These are phyloP conservation scores for Phyllotreta striolata DNA, from an alignment of 2,888 invertebrate species.

Conservation along the genomic window DNA sequence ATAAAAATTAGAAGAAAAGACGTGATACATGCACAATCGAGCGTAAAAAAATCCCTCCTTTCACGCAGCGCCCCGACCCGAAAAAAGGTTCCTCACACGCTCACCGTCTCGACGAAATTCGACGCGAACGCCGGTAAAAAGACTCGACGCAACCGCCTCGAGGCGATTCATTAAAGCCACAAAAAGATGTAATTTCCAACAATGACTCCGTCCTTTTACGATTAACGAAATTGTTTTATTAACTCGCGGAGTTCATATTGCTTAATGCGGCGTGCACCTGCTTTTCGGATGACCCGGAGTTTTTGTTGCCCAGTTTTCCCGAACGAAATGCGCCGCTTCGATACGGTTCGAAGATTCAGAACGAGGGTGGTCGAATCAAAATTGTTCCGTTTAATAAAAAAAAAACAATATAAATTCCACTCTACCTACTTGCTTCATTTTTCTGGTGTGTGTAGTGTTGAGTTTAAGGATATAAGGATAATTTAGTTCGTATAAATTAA, in stretches of 20 bases:
- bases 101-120: constrained; percentile 21
- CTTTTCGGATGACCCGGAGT: constrained; percentile 35
- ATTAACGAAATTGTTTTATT: constrained; percentile 42
- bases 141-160: constrained; percentile 16
- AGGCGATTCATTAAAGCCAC: constrained; percentile 34
- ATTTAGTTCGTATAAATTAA: too few relatives aligned
- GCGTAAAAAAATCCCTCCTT: constrained; percentile 10
- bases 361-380: too few relatives aligned
- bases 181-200: constrained; percentile 44
- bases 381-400: too few relatives aligned
- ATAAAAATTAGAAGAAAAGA: too few relatives aligned
- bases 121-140: not conserved
- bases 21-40: constrained; percentile 9
- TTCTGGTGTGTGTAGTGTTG: too few relatives aligned
- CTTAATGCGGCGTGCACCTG: constrained; percentile 29
- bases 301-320: constrained; percentile 40
- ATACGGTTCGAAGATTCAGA: too few relatives aligned
- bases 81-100: not conserved
- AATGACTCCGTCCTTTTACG: constrained; percentile 42
- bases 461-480: too few relatives aligned
- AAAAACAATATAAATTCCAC: too few relatives aligned
- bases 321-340: not conserved
- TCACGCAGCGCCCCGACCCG: not conserved
- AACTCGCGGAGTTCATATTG: constrained; percentile 34
- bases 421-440: too few relatives aligned